These are phyloP conservation scores for Ciconia nigra DNA, from an alignment of 2,797 vertebrate genomes.

Conservation along the genomic window DNA sequence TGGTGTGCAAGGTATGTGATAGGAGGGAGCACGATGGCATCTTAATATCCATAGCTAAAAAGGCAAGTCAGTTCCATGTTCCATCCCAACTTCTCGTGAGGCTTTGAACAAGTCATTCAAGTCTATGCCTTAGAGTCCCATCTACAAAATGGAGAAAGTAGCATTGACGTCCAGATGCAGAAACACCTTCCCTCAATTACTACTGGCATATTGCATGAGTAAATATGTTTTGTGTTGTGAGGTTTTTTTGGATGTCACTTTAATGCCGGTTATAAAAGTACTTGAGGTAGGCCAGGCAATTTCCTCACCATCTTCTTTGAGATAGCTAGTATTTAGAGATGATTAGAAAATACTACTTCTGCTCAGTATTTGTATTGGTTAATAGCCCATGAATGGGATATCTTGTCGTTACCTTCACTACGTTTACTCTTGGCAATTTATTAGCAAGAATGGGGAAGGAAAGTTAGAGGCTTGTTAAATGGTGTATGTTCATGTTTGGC, in stretches of 20 bases:
- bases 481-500: background rate
- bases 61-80: accelerated
- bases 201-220: accelerated
- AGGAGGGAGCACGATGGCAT: background rate
- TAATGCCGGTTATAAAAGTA: background rate
- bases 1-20: background rate
- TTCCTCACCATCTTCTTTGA: background rate
- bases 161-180: background rate
- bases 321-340: background rate
- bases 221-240: background rate
- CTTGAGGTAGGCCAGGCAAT: background rate
- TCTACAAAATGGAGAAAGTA: background rate
- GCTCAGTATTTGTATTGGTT: background rate
- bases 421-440: background rate
- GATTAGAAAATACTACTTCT: background rate
- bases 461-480: background rate
- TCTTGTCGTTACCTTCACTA: background rate
- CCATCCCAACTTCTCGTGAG: background rate
- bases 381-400: background rate
- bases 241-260: background rate
- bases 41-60: accelerated
- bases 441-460: background rate
- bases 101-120: background rate
- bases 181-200: background rate
- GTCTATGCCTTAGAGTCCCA: background rate